phyloP scores from a whole-genome alignment of 2,888 invertebrate species.

The Hirtodrosophila confusa region DNA sequence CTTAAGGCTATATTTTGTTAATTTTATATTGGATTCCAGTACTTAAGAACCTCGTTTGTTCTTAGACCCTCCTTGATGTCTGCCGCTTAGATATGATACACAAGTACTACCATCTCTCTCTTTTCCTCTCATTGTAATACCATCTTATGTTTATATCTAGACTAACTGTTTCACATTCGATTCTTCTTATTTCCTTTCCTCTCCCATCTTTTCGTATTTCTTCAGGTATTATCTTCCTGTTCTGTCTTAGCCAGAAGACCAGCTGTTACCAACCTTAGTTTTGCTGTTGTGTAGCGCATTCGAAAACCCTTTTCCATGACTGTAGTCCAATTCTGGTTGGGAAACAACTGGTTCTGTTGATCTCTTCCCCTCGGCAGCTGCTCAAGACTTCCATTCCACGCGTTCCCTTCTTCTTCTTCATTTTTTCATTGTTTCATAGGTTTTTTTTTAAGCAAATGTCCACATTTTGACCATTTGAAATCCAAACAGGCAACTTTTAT shows the following conservation, averaged over 20 bases:
- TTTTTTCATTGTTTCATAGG: conserved; percentile 21
- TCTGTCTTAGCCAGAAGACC: not conserved
- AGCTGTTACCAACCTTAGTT: conserved; percentile 23
- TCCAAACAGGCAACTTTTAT: conserved; percentile 78
- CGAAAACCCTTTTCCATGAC: conserved; percentile 8
- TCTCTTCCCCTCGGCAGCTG: not conserved
- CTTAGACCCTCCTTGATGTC: too few species aligned
- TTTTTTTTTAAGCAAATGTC: conserved; percentile 68
- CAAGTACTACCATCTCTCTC: not conserved
- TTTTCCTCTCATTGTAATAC: not conserved
- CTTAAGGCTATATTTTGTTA: too few species aligned
- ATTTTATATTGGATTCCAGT: too few species aligned
- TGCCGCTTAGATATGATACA: too few species aligned
- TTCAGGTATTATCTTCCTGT: too few species aligned
- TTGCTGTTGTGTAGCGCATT: conserved; percentile 10
- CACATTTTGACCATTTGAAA: conserved; percentile 77
- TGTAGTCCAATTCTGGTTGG: conserved; percentile 27
- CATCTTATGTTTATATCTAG: not conserved
- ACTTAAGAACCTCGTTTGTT: too few species aligned
- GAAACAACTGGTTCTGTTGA: conserved; percentile 23
- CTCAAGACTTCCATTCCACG: not conserved
- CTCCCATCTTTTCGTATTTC: too few species aligned
- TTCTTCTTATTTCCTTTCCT: too few species aligned
- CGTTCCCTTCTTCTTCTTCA: not conserved
- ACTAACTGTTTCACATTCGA: too few species aligned